These are phyloP conservation scores for Nineta flava DNA, from an alignment of 2,888 invertebrate species.

Conservation along the genomic window DNA sequence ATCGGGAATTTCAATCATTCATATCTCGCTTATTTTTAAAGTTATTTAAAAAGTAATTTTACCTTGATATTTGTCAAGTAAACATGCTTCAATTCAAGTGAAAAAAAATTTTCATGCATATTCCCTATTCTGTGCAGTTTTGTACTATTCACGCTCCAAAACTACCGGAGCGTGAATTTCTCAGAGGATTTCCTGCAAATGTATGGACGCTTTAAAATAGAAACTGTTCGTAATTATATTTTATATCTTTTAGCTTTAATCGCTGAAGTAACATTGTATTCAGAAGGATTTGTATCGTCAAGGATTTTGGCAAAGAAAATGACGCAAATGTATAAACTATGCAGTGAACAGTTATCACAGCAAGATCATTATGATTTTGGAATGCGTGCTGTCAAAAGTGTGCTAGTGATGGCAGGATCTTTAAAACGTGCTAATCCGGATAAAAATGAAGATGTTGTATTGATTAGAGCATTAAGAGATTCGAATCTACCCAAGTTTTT, in stretches of 20 bases:
- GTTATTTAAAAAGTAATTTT: no score
- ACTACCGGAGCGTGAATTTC: background rate
- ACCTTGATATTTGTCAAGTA: no score
- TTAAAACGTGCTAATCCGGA: conserved; percentile 73
- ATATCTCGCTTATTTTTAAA: no score
- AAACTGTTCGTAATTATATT: background rate
- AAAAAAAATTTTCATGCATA: no score
- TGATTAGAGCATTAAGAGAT: conserved; percentile 74
- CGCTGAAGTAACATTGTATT: conserved; percentile 84
- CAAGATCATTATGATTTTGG: conserved; percentile 89
- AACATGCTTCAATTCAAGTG: no score
- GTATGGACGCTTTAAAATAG: background rate
- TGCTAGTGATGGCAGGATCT: conserved; percentile 83
- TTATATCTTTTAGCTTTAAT: conserved; percentile 43
- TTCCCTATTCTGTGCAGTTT: no score
- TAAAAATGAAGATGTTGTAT: conserved; percentile 65
- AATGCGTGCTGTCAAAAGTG: conserved; percentile 88
- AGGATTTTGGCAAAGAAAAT: conserved; percentile 77
- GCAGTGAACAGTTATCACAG: conserved; percentile 80
- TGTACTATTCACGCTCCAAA: no score
- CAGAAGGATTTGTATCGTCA: conserved; percentile 83
- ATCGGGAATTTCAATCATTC: no score
- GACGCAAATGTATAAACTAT: conserved; percentile 85
- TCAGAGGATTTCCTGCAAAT: background rate
- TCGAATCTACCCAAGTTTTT: conserved; percentile 84